Conservation (phyloP, 2,888 invertebrate genomes). For the Rhingia rostrata region DNA sequence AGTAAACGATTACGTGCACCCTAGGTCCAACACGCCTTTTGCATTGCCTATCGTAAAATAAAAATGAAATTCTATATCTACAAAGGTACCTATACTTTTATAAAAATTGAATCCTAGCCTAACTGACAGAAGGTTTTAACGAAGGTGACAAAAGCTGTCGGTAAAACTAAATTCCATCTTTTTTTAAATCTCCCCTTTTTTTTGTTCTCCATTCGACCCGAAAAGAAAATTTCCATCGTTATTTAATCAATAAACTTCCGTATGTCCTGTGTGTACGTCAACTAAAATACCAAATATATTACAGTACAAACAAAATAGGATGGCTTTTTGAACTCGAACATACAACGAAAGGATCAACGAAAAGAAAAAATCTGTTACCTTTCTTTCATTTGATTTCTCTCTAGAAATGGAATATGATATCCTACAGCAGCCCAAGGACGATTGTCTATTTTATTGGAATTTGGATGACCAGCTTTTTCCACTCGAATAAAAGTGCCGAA, state of each 20-base stretch:
- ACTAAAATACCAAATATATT: not conserved
- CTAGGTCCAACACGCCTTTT: too few species aligned
- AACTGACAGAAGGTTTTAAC: too few species aligned
- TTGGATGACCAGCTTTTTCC: constrained; percentile 30
- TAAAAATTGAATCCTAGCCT: too few species aligned
- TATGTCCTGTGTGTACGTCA: not conserved
- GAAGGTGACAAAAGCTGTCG: too few species aligned
- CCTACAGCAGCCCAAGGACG: not conserved
- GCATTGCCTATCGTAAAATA: too few species aligned
- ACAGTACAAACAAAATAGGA: not conserved
- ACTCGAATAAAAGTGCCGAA: constrained; percentile 39
- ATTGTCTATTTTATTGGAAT: not conserved
- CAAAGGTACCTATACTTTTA: too few species aligned
- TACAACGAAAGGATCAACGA: constrained; percentile 6
- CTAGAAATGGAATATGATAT: not conserved
- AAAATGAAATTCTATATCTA: too few species aligned
- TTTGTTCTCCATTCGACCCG: not conserved
- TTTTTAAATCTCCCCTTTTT: too few species aligned
- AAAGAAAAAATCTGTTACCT: not conserved
- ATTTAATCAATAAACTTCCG: not conserved
- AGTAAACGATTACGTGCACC: too few species aligned
- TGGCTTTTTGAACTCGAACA: not conserved
- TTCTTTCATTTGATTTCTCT: not conserved
- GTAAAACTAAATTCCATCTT: too few species aligned
- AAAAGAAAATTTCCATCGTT: not conserved